These are phyloP conservation scores for Lacerta viridis DNA, from an alignment of 2,797 vertebrate genomes.

Conservation along the genomic window DNA sequence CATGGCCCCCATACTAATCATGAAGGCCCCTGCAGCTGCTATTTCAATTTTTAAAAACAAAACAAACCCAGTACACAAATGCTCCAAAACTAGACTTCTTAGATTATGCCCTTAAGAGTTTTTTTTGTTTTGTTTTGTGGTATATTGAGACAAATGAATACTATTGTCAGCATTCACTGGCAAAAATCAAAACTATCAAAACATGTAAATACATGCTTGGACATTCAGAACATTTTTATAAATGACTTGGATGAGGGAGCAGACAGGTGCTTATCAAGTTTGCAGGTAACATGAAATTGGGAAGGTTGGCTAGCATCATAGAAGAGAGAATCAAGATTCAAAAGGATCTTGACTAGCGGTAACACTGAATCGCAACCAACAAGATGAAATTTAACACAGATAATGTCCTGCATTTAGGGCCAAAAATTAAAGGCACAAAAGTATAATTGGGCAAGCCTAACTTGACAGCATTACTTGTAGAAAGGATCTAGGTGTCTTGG, in stretches of 20 bases:
- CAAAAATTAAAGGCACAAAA: not conserved
- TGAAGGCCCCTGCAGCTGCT: no score
- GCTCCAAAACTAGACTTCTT: not conserved
- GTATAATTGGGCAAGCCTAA: no score
- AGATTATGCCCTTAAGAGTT: not conserved
- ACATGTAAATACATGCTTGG: not conserved
- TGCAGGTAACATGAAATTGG: not conserved
- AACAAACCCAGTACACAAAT: not conserved
- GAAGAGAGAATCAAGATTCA: not conserved
- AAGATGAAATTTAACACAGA: not conserved
- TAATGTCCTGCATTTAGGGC: not conserved
- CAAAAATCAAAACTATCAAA: not conserved
- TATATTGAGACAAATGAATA: not conserved
- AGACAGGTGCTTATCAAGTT: not conserved
- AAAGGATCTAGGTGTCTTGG: not conserved
- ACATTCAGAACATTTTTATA: not conserved
- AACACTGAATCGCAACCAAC: not conserved
- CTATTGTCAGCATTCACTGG: not conserved
- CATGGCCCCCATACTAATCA: no score
- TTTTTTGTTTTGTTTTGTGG: not conserved
- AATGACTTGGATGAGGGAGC: not conserved
- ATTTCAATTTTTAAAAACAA: no score
- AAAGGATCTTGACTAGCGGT: not conserved
- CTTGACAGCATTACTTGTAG: not conserved
- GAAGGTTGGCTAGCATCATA: not conserved